These are phyloP conservation scores for Augiades crinisus DNA, from an alignment of 2,888 invertebrate genomes.

Conservation along the genomic window DNA sequence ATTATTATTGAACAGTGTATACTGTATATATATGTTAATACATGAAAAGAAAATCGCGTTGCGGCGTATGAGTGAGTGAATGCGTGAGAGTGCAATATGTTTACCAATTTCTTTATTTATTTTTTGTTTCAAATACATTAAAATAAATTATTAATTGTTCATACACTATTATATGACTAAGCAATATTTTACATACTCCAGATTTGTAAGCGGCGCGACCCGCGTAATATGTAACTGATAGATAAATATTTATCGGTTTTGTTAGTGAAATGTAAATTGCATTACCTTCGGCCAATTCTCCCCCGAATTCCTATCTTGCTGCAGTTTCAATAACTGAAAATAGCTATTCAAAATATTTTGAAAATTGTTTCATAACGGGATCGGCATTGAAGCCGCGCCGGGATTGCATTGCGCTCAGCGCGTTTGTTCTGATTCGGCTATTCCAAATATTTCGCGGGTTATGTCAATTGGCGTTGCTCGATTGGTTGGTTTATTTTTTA, in stretches of 20 bases:
- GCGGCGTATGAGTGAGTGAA: too few species aligned
- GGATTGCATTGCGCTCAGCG: slow-evolving; percentile 58
- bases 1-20: too few species aligned
- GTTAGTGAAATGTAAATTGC: slow-evolving; percentile 37
- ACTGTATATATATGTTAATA: too few species aligned
- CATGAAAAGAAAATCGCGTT: too few species aligned
- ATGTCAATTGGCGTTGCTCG: slow-evolving; percentile 50
- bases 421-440: slow-evolving; percentile 57
- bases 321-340: slow-evolving; percentile 80
- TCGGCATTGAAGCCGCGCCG: slow-evolving; percentile 49
- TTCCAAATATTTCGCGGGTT: slow-evolving; percentile 63
- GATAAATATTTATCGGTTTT: not conserved
- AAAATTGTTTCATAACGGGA: slow-evolving; percentile 78
- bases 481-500: slow-evolving; percentile 41
- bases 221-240: too few species aligned
- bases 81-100: too few species aligned
- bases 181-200: too few species aligned
- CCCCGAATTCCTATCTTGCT: slow-evolving; percentile 63
- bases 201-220: too few species aligned
- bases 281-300: slow-evolving; percentile 51
- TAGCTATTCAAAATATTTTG: slow-evolving; percentile 81
- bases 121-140: too few species aligned
- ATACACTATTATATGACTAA: too few species aligned
- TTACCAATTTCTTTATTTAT: too few species aligned
- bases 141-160: too few species aligned